phyloP scores from a whole-genome alignment of 23 tunicate genomes.

The Styela clava region DNA sequence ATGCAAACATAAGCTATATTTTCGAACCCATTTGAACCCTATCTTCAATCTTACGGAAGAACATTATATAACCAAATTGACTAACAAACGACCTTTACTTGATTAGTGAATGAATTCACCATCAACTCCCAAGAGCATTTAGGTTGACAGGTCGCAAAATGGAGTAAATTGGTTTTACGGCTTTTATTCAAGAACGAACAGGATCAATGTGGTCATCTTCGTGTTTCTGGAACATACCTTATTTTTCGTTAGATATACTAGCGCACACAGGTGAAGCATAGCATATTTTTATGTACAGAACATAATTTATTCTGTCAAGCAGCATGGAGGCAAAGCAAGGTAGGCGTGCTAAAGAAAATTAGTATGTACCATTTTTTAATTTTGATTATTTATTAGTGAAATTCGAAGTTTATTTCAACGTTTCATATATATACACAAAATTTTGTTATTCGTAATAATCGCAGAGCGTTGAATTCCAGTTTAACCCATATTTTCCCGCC shows the following conservation, averaged over 20 bases:
- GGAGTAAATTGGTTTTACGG: background rate
- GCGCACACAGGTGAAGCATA: background rate
- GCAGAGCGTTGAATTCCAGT: no score
- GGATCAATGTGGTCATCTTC: background rate
- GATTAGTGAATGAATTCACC: background rate
- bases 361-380: no score
- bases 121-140: background rate
- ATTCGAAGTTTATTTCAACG: no score
- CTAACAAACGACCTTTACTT: background rate
- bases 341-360: no score
- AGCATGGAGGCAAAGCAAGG: no score
- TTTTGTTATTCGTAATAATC: no score
- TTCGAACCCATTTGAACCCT: background rate
- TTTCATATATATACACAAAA: no score
- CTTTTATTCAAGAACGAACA: background rate
- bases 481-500: no score
- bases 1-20: background rate
- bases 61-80: background rate
- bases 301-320: background rate
- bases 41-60: background rate
- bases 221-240: background rate
- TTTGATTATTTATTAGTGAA: no score
- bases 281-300: background rate
- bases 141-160: background rate
- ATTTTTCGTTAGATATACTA: background rate